Conservation (phyloP, 2,797 vertebrate genomes). For the Parauchenoglanis ngamensis region DNA sequence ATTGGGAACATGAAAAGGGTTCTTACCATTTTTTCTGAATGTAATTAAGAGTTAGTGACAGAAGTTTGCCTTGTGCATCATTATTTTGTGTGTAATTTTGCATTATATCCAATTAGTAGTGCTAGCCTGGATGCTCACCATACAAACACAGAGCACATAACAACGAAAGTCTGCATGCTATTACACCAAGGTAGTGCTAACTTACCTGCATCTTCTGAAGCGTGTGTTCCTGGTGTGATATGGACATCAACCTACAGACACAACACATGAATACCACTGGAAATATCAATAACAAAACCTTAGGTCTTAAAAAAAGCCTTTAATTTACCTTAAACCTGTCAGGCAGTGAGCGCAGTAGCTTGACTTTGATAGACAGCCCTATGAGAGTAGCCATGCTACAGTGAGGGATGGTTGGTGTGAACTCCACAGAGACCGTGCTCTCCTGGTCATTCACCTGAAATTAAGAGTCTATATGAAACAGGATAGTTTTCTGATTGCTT, state of each 20-base stretch:
- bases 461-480: not conserved
- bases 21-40: not conserved
- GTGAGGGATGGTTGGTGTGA: slow-evolving; percentile 92
- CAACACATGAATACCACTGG: slow-evolving; percentile 5
- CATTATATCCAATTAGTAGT: not conserved
- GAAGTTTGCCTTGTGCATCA: not conserved
- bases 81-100: not conserved
- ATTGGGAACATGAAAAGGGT: not conserved
- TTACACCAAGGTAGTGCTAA: not conserved
- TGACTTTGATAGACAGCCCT: slow-evolving; percentile 92
- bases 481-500: not conserved
- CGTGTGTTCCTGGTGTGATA: slow-evolving; percentile 91
- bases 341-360: slow-evolving; percentile 86
- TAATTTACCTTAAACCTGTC: slow-evolving; percentile 83
- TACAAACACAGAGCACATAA: not conserved
- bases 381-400: slow-evolving; percentile 96
- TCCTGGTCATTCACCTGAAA: slow-evolving; percentile 80
- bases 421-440: slow-evolving; percentile 80
- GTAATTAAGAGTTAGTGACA: not conserved
- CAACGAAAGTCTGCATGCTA: not conserved
- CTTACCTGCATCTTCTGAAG: slow-evolving; percentile 93
- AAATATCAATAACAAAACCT: not conserved
- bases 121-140: not conserved
- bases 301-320: not conserved
- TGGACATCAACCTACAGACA: slow-evolving; percentile 87